These are phyloP conservation scores for Mimas tiliae DNA, from an alignment of 2,888 invertebrate genomes.

Conservation along the genomic window DNA sequence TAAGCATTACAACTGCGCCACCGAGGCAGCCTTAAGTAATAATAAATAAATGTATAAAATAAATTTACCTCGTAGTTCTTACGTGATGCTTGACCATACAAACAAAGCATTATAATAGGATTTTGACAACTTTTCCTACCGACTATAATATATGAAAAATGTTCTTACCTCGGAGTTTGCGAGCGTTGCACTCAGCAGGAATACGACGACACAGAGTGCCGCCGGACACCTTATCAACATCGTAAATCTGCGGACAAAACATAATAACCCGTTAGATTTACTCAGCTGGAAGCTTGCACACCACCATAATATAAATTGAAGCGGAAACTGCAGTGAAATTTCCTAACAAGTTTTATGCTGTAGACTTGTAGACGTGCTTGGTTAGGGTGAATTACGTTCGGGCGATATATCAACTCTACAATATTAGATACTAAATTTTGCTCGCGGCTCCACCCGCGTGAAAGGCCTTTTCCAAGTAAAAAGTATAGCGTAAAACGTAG, in stretches of 20 bases:
- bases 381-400: not conserved
- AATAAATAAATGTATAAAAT: too few species aligned
- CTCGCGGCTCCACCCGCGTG: too few species aligned
- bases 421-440: not conserved
- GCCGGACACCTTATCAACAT: conserved; percentile 91
- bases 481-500: too few species aligned
- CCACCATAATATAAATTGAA: conserved; percentile 15
- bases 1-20: too few species aligned
- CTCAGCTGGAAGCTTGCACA: conserved; percentile 22
- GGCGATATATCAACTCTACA: not conserved
- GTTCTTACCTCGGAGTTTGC: conserved; percentile 86
- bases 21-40: too few species aligned
- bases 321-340: conserved; percentile 13
- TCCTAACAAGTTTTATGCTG: conserved; percentile 15
- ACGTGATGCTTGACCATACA: too few species aligned
- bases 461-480: too few species aligned
- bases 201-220: conserved; percentile 88
- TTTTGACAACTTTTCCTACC: not conserved
- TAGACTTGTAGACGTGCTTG: not conserved
- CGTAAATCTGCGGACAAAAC: conserved; percentile 86
- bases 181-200: conserved; percentile 84
- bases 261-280: conserved; percentile 53
- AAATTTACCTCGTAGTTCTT: too few species aligned
- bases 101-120: too few species aligned
- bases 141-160: not conserved